Base-by-base conservation (phyloP, 2,888 invertebrate genomes). In the Lumbricus terrestris region DNA sequence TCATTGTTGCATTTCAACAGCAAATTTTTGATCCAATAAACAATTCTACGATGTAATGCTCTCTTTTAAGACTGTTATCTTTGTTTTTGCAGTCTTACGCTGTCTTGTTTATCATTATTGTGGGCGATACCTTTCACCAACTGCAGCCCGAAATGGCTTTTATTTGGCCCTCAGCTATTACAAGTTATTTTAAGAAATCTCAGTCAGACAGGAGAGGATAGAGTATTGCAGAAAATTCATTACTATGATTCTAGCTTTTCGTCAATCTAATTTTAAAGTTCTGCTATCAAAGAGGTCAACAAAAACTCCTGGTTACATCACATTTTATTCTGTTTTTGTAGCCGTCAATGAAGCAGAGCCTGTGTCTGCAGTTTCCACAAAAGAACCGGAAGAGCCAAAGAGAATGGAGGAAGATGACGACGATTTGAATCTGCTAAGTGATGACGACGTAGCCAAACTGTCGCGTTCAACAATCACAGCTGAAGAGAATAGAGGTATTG, bases 401-500 rank as follows among this genome's bases (percentile, higher is more conserved):
- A 37, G 20, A 1, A 85, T 85, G 35, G 85, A 85, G 37, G 37
- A 35, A 35, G 85, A 85, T 23, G 85, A 85, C 16, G 85, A 85
- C 35, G 85, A 85, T 85, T 85, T 85, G 85, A 85, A 85, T 35
- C 37, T 85, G 85, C 85, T 85, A 35, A 85, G 85, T 37, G 85
- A 85, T 85, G 85, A 85, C 23, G 85, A 85, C 16, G 37, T 85
- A 1, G 85, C 85, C 33, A 85, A 85, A 35, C 85, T 85, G 34
- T 85, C 85, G 13, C 85, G 0, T 85, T 33, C 85, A 35, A 85
- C 85, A 85, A 35, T 85, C 18, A 85, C 85, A 34, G 85, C 85
- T 34, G 85, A 85, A 85, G 85, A 85, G 35, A 85, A 85, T 15
- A 35, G 34, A 85, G 85, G 85, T 82, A 15, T 69, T n/a, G n/a